These are phyloP conservation scores for Vultur gryphus DNA, from an alignment of 2,797 vertebrate species.

Conservation along the genomic window DNA sequence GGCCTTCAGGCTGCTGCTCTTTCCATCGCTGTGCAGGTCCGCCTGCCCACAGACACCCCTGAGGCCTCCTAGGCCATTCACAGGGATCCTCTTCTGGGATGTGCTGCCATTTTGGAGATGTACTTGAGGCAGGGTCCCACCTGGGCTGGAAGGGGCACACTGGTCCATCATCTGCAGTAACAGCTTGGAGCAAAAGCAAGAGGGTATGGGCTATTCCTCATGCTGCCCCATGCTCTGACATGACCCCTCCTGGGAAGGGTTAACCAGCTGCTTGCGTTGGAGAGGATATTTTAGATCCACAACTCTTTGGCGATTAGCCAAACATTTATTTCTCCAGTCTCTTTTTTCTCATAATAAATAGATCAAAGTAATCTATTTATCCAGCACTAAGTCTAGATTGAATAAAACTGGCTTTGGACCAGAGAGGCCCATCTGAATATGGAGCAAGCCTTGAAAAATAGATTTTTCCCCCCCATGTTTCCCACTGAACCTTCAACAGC, in stretches of 20 bases:
- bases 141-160: background rate
- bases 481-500: background rate
- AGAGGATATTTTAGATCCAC: background rate
- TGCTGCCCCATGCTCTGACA: background rate
- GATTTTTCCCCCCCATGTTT: background rate
- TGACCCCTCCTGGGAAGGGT: background rate
- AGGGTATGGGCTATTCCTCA: background rate
- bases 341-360: background rate
- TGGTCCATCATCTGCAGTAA: accelerated
- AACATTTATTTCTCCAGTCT: background rate
- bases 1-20: background rate
- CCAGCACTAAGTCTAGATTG: background rate
- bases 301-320: background rate
- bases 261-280: background rate
- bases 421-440: background rate
- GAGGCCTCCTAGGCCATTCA: background rate
- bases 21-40: background rate
- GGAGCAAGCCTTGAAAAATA: background rate
- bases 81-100: background rate
- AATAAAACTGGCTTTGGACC: background rate
- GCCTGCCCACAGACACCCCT: background rate
- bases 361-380: slow-evolving; percentile 5
- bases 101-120: background rate
- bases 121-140: background rate
- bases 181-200: background rate